Evolutionary conservation across 1,140 invertebrate species (phyloP).

Genomic region (Lethrus apterus): DNA sequence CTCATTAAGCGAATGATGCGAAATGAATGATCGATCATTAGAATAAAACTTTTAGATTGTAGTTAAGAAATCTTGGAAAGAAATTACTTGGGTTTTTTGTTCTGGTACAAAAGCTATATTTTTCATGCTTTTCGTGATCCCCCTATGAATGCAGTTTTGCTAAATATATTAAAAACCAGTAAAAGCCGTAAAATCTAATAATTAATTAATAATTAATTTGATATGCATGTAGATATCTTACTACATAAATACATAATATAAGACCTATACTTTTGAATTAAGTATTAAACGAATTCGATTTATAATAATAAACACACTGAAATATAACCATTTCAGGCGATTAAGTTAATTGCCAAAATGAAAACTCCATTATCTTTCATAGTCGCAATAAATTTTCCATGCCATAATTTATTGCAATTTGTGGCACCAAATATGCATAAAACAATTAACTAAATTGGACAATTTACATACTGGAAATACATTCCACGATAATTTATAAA

Average conservation of each 20-base stretch:
- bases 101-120: no score
- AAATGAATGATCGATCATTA: no score
- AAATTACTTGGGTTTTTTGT: no score
- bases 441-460: background rate
- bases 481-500: no score
- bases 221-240: background rate
- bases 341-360: constrained; percentile 5
- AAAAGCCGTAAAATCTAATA: background rate
- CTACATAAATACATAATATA: constrained; percentile 3
- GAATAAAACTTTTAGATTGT: no score
- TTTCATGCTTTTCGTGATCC: no score
- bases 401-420: constrained; percentile 1
- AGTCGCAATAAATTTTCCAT: background rate
- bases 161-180: no score
- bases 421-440: background rate
- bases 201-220: background rate
- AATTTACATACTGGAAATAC: background rate
- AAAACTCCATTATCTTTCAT: background rate
- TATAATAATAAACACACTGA: background rate
- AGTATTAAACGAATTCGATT: no score
- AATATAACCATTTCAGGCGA: background rate
- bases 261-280: no score
- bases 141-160: no score
- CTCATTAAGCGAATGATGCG: no score
- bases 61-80: no score